Conservation (phyloP, 92 coral and sea anemone species). For the Paragorgia papillata region DNA sequence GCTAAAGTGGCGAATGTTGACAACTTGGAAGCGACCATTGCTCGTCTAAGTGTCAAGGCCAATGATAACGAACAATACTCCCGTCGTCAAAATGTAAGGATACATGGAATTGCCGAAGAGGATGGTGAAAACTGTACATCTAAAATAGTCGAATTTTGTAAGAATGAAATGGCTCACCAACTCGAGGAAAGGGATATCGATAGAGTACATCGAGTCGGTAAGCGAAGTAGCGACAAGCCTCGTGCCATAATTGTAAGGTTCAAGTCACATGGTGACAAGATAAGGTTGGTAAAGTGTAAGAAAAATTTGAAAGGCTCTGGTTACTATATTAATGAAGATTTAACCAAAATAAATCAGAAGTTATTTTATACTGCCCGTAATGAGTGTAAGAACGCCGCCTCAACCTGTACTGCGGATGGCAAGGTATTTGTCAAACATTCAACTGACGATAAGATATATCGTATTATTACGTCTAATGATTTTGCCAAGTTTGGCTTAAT, state of each 20-base stretch:
- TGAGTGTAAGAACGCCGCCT: constrained; percentile 22
- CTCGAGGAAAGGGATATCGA: not conserved
- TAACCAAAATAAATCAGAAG: constrained; percentile 34
- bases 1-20: too few species aligned
- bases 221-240: constrained; percentile 10
- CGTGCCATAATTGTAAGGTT: constrained; percentile 38
- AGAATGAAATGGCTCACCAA: not conserved
- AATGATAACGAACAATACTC: constrained; percentile 22
- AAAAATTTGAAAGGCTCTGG: constrained; percentile 30
- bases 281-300: constrained; percentile 22
- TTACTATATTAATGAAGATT: constrained; percentile 38
- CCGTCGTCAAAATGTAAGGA: constrained; percentile 32
- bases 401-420: constrained; percentile 31
- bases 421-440: constrained; percentile 24
- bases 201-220: constrained; percentile 43
- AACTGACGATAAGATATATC: constrained; percentile 34
- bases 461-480: constrained; percentile 20
- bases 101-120: constrained; percentile 23
- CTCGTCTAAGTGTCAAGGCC: not conserved
- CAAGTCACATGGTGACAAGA: constrained; percentile 30
- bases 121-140: constrained; percentile 17
- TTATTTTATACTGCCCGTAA: constrained; percentile 26
- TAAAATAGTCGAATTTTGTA: constrained; percentile 14
- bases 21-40: not conserved
- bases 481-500: constrained; percentile 19